Base-by-base conservation (phyloP, 2,113 vertebrate genomes). In the Electrona antarctica region DNA sequence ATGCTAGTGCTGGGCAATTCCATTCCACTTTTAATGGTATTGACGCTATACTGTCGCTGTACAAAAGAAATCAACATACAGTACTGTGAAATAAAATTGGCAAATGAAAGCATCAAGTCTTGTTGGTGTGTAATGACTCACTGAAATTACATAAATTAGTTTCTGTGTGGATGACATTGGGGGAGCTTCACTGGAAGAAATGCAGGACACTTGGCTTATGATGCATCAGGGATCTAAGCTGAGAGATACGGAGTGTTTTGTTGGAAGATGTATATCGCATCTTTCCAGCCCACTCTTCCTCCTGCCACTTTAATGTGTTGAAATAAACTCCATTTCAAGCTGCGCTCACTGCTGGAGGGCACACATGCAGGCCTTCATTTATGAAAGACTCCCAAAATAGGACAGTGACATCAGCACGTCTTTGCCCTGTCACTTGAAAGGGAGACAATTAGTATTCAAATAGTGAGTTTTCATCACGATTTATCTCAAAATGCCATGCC, bases 1-100 rank as follows among this genome's bases (percentile, higher is more conserved):
- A 67, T 75, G 60, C 77, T 87, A 86, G 82, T 84, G 88, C 85
- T 88, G 86, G 85, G 83, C 80, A 91, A 85, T 50, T 55, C 28
- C 12, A n/a, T 7, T 56, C 56, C 8, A 48, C 33, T 33, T 62
- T 45, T 54, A 67, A 51, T 60, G 63, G 1, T 47, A 13, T 28
- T 41, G 58, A 8, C 57, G 47, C 14, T 41, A 71, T 73, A 33
- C 8, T 60, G 9, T n/a, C 52, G 60, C 14, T 15, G 60, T 69
- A 28, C 15, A 28, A 7, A 49, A 28, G 6, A 49, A 47, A 33
- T 57, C 45, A 61, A 13, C 21, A 12, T 21, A 59, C 67, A 62
- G 21, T 33, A 67, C 65, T 13, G n/a, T 28, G 7, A 74, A 60
- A 29, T 13, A 6, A 45, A 46, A n/a, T 45, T 6, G 15, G 45